Conservation (phyloP, 2,797 vertebrate genomes). For the Gallirallus australis region DNA sequence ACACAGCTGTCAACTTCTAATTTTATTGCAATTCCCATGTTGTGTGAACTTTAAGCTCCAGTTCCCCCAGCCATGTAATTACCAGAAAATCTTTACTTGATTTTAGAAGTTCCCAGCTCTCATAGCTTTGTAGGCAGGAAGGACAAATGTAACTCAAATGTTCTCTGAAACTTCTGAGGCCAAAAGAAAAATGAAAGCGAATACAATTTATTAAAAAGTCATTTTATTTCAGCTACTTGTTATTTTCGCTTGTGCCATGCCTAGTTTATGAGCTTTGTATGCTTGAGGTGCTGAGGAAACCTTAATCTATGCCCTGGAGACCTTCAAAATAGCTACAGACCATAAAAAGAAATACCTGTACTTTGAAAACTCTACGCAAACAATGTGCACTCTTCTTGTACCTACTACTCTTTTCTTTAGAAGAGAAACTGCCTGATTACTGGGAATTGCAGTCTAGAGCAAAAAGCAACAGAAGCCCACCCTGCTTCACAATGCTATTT, state of each 20-base stretch:
- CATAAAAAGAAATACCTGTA: neutral
- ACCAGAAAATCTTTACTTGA: neutral
- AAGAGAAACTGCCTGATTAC: neutral
- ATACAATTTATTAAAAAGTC: neutral
- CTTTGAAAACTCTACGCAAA: neutral
- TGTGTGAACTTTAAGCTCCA: neutral
- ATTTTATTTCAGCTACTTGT: neutral
- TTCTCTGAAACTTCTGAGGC: neutral
- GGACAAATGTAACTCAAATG: neutral
- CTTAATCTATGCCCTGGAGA: neutral
- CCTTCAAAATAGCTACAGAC: neutral
- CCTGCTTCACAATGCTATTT: neutral
- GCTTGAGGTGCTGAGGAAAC: neutral
- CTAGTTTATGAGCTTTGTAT: neutral
- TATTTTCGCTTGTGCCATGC: neutral
- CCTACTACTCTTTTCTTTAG: neutral
- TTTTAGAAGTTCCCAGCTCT: neutral
- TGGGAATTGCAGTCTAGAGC: neutral
- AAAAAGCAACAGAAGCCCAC: neutral
- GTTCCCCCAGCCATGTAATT: neutral
- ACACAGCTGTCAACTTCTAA: neutral
- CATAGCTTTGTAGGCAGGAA: neutral
- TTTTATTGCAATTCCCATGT: neutral
- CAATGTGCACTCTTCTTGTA: neutral
- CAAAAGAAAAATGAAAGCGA: neutral